These are phyloP conservation scores for Caradrina clavipalpis DNA, from an alignment of 2,888 invertebrate genomes.

Conservation along the genomic window DNA sequence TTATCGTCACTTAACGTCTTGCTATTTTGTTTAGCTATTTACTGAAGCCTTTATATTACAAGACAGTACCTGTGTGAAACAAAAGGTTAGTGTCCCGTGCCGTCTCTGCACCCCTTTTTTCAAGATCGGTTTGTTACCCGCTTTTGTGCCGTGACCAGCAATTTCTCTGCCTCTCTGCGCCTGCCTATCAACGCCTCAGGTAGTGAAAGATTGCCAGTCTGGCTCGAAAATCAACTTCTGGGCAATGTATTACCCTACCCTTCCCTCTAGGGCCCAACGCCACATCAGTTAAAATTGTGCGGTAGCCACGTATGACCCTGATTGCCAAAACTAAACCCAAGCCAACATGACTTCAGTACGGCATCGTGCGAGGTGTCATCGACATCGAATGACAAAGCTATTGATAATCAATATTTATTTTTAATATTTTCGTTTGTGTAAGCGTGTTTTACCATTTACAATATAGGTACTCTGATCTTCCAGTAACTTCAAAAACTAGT, in stretches of 20 bases:
- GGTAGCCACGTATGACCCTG: too few species aligned
- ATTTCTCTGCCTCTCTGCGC: neutral
- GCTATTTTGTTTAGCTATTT: neutral
- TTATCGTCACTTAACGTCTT: neutral
- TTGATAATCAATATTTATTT: too few species aligned
- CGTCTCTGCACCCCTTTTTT: too few species aligned
- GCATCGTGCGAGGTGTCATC: neutral
- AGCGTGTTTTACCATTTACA: too few species aligned
- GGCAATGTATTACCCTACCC: neutral
- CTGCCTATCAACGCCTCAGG: neutral
- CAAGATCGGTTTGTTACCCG: too few species aligned
- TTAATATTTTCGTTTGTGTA: too few species aligned
- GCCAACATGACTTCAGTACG: neutral
- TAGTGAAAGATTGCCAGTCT: neutral
- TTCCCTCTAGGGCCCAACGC: neutral
- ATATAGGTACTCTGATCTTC: neutral
- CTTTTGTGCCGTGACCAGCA: neutral
- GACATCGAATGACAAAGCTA: too few species aligned
- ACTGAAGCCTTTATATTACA: neutral
- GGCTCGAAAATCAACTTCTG: neutral
- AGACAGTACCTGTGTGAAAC: too few species aligned
- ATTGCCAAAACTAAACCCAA: neutral
- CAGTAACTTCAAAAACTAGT: conserved; percentile 5
- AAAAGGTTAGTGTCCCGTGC: too few species aligned
- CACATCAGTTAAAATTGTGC: too few species aligned